A percentile compares a stretch with the other conserved stretches of the same genome.
Evolutionary conservation across 2,888 invertebrate species (phyloP).

Genomic region (Cenopis cana): DNA sequence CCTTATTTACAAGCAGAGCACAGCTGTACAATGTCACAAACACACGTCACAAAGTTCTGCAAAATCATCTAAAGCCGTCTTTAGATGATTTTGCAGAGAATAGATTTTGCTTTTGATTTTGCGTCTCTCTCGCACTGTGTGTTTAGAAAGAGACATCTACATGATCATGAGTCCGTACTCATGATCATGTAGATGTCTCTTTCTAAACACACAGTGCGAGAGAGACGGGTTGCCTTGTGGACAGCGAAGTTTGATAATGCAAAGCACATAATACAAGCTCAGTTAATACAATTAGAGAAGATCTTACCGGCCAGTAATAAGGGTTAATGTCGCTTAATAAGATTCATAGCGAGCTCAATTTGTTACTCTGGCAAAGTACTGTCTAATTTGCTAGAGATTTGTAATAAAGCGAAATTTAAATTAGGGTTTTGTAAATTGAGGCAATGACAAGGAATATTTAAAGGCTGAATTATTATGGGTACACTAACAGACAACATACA

Average conservation of each 20-base stretch:
- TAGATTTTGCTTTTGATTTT: no score
- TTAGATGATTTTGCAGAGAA: no score
- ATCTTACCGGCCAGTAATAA: slow-evolving; percentile 23
- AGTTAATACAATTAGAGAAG: slow-evolving; percentile 17
- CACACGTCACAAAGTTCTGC: no score
- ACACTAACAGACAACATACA: no score
- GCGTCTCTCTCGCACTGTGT: neutral
- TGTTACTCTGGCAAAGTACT: slow-evolving; percentile 21
- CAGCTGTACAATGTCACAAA: no score
- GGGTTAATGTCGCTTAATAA: slow-evolving; percentile 23
- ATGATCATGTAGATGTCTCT: neutral
- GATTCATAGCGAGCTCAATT: slow-evolving; percentile 22
- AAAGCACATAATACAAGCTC: neutral
- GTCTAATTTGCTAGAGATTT: slow-evolving; percentile 3
- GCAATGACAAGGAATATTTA: neutral
- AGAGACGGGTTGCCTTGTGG: neutral
- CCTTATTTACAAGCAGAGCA: no score
- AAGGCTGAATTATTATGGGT: neutral
- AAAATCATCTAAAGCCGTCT: no score
- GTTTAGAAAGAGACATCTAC: neutral
- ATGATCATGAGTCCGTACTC: no score
- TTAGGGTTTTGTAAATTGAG: neutral
- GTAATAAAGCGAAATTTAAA: slow-evolving; percentile 1
- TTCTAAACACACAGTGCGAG: neutral
- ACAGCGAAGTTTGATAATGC: neutral